phyloP scores from a whole-genome alignment of 2,888 invertebrate genomes.

The Melanotus villosus region DNA sequence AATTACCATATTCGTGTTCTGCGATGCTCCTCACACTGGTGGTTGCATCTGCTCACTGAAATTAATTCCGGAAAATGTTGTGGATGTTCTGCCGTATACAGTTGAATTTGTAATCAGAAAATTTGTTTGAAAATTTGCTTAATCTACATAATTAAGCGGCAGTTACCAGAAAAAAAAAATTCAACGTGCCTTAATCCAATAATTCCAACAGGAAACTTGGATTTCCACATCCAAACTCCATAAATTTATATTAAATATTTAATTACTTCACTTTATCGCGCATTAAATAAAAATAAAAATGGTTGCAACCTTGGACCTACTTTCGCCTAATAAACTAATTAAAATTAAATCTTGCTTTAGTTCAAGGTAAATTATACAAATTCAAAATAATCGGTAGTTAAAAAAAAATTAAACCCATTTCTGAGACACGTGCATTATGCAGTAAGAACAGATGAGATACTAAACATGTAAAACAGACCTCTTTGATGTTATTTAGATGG shows the following conservation, averaged over 20 bases:
- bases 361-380: no score
- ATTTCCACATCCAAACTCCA: no score
- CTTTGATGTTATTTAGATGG: conserved; percentile 54
- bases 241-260: no score
- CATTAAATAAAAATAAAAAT: no score
- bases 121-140: conserved; percentile 8
- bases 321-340: no score
- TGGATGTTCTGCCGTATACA: conserved; percentile 1
- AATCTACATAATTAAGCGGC: not conserved
- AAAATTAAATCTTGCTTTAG: no score
- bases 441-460: conserved; percentile 38
- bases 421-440: conserved; percentile 38
- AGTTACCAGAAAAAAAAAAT: not conserved
- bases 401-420: not conserved
- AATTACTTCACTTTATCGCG: no score
- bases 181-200: not conserved
- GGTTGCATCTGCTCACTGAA: conserved; percentile 30
- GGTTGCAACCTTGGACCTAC: no score
- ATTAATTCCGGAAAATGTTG: conserved; percentile 30
- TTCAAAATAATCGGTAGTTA: not conserved
- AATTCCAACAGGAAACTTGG: no score
- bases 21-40: conserved; percentile 38
- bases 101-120: conserved; percentile 16
- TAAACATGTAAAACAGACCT: conserved; percentile 42
- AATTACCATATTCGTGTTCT: conserved; percentile 60